Evolutionary conservation across 2,113 vertebrate genomes (phyloP).

Genomic region (Tympanuchus pallidicinctus): DNA sequence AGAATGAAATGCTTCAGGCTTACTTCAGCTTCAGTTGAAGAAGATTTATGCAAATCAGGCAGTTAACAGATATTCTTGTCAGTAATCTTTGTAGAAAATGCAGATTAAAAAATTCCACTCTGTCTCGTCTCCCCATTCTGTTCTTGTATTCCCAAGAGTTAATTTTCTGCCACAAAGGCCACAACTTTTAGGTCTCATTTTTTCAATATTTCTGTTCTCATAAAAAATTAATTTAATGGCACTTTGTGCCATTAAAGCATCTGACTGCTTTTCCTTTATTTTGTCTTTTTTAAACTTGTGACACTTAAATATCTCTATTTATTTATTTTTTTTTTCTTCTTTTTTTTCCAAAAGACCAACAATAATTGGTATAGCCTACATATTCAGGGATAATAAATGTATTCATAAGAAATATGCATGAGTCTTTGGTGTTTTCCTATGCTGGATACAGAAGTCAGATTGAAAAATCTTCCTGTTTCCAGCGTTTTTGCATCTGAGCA

Average conservation of each 20-base stretch:
- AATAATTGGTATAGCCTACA: neutral
- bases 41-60: slow-evolving; percentile 35
- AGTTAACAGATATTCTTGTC: slow-evolving; percentile 55
- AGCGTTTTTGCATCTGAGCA: neutral
- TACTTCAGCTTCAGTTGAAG: neutral
- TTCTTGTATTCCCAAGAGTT: neutral
- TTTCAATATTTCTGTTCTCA: slow-evolving; percentile 10
- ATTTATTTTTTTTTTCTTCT: neutral
- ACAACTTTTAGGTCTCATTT: neutral
- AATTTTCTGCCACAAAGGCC: slow-evolving; percentile 25
- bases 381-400: neutral
- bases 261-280: slow-evolving; percentile 1
- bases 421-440: neutral
- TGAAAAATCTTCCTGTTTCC: neutral
- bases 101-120: neutral
- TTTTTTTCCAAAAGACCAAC: neutral
- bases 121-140: neutral
- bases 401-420: neutral
- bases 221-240: neutral
- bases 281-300: neutral
- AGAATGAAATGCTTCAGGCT: slow-evolving; percentile 52
- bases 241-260: neutral
- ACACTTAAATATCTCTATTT: neutral
- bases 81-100: slow-evolving; percentile 19
- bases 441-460: neutral